Evolutionary conservation across 2,888 invertebrate genomes (phyloP).

Genomic region (Oligia strigilis): DNA sequence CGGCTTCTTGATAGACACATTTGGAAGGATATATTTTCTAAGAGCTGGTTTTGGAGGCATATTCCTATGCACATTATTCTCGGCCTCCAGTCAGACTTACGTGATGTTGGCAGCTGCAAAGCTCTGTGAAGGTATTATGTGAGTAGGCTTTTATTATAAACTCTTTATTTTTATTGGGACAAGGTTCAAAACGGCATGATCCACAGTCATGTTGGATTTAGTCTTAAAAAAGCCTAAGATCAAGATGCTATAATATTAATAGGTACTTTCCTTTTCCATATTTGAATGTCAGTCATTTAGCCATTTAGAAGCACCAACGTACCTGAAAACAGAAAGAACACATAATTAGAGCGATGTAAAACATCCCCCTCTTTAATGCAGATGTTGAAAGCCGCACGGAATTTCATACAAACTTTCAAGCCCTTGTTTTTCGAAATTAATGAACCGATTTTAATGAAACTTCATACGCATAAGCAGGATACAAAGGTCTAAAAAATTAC

Average conservation of each 20-base stretch:
- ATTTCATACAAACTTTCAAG: no score
- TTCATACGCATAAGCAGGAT: no score
- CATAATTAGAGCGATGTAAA: neutral
- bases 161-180: neutral
- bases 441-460: no score
- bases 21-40: conserved; percentile 80
- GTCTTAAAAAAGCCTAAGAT: no score
- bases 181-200: neutral
- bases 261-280: neutral
- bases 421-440: no score
- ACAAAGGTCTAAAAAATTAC: no score
- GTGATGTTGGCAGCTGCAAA: conserved; percentile 76
- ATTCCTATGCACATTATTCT: conserved; percentile 75
- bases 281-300: neutral
- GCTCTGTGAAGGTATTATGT: conserved; percentile 80
- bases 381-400: neutral
- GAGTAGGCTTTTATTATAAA: conserved; percentile 63
- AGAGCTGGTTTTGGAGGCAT: conserved; percentile 76
- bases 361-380: neutral
- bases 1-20: conserved; percentile 82
- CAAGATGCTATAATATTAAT: no score
- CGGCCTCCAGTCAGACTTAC: conserved; percentile 79
- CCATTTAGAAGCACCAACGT: conserved; percentile 20
- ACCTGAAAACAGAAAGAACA: conserved; percentile 44
- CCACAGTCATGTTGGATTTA: neutral